Base-by-base conservation (phyloP, 2,888 invertebrate species). In the Lasioglossum leucozonium region DNA sequence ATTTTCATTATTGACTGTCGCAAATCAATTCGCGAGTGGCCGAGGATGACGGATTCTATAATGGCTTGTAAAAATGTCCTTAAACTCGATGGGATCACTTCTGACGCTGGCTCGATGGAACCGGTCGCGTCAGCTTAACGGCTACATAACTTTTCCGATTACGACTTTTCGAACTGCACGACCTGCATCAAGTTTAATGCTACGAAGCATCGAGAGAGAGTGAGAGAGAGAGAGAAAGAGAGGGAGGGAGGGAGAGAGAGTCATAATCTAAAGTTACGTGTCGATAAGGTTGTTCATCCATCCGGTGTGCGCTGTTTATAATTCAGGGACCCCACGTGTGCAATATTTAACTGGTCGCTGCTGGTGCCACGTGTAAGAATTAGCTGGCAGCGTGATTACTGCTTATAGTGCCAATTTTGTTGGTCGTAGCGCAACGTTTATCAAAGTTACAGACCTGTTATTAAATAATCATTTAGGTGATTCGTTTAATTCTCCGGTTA, bases 141-240 rank as follows among this genome's bases (percentile, higher is more conserved):
- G 78, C 13, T 22, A 72, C 55, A 65, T 78, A 81, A 81, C 72
- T 81, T 78, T 81, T 78, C 67, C 81, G 78, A 81, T 81, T 81
- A 81, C 72, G 72, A 72, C 72, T 78, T 77, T 67, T 78, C 16
- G 42, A 73, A 67, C 78, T 78, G 65, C 42, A 26, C 58, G 55
- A 72, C 44, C 37, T 34, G 51, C 77, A 72, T 72, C 65, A 65
- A 78, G 78, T 81, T 81, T 78, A 81, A 77, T 77, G 55, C 72
- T 72, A 8, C 69, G 18, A 37, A 44, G 67, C 40, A 37, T 37
- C 55, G n/a, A 4, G 10, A 1, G n/a, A 4, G 55, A 0, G 51
- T 0, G 22, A 6, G 51, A 22, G 55, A 34, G 65, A 10, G 55
- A n/a, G 55, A n/a, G 2, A 8, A 3, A 8, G 42, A 8, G 42